Conservation (phyloP, 2,888 invertebrate genomes). For the Campoletis raptor region DNA sequence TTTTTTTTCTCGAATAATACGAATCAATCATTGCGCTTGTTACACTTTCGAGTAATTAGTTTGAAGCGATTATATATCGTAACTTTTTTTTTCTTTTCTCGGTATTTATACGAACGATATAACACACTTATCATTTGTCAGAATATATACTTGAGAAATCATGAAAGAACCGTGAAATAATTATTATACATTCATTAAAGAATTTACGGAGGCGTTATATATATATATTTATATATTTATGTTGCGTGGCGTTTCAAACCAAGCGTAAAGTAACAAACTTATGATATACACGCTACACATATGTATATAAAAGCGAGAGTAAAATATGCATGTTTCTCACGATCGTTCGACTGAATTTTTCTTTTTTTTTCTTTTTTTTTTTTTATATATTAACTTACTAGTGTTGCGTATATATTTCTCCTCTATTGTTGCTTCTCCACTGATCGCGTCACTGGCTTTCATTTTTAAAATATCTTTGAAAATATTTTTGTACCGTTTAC, state of each 20-base stretch:
- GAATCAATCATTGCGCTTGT: not conserved
- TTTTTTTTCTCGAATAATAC: not conserved
- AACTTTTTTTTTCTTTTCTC: not conserved
- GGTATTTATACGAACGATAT: not conserved
- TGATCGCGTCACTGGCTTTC: slow-evolving; percentile 11
- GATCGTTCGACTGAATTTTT: slow-evolving; percentile 38
- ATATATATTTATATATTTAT: not conserved
- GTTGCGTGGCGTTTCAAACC: slow-evolving; percentile 35
- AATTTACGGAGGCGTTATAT: slow-evolving; percentile 22
- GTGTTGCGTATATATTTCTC: slow-evolving; percentile 16
- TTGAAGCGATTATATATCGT: not conserved
- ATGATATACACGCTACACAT: slow-evolving; percentile 13
- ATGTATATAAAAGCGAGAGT: slow-evolving; percentile 43
- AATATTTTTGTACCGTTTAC: too few relatives aligned
- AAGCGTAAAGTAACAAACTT: slow-evolving; percentile 50
- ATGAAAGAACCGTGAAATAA: slow-evolving; percentile 14
- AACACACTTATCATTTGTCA: not conserved
- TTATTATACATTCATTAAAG: slow-evolving; percentile 41
- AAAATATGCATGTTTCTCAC: slow-evolving; percentile 53
- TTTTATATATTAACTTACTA: slow-evolving; percentile 23
- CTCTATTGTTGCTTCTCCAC: slow-evolving; percentile 13
- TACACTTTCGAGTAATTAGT: not conserved
- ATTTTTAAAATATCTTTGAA: not conserved
- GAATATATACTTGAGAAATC: not conserved
- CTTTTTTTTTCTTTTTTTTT: not conserved